A percentile compares a stretch with the other conserved stretches of the same genome.
Evolutionary conservation across 2,113 vertebrate species (phyloP).

Genomic region (Mionectes macconnelli): DNA sequence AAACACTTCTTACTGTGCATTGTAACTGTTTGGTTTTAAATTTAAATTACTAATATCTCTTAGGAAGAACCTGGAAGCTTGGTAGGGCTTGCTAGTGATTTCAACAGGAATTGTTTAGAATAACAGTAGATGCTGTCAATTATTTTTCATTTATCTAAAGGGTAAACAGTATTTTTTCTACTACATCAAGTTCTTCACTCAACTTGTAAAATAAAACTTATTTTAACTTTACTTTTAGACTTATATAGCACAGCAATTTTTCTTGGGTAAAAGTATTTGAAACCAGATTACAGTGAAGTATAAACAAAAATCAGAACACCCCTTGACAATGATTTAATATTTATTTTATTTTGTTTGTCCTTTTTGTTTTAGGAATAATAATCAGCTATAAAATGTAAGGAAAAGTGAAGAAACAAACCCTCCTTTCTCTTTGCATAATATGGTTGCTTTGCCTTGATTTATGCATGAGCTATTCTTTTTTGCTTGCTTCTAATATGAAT

Average conservation of each 20-base stretch:
- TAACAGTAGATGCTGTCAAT: not conserved
- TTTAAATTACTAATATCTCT: not conserved
- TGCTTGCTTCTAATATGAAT: constrained; percentile 6
- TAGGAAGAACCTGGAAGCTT: not conserved
- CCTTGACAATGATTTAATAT: not conserved
- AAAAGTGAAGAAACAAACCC: not conserved
- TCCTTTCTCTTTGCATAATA: not conserved
- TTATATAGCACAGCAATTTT: not conserved
- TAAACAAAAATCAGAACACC: not conserved
- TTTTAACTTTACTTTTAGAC: not conserved
- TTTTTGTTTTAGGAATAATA: constrained; percentile 24
- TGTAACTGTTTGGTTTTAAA: not conserved
- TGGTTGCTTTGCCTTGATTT: not conserved
- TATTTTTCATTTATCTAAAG: not conserved
- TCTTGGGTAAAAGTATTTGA: not conserved
- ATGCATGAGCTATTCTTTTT: constrained; percentile 8
- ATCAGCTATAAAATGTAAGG: not conserved
- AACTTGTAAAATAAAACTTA: not conserved
- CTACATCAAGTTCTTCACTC: not conserved
- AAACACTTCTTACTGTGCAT: not conserved
- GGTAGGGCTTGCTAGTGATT: not conserved
- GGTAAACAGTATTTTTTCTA: not conserved
- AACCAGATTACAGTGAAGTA: not conserved
- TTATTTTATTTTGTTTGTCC: constrained; percentile 29
- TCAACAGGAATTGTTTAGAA: not conserved